Percentiles rank a stretch among this genome's conserved stretches.
Evolutionary conservation across 2,113 vertebrate species (phyloP).

Genomic region (Gnathonemus longibarbis): DNA sequence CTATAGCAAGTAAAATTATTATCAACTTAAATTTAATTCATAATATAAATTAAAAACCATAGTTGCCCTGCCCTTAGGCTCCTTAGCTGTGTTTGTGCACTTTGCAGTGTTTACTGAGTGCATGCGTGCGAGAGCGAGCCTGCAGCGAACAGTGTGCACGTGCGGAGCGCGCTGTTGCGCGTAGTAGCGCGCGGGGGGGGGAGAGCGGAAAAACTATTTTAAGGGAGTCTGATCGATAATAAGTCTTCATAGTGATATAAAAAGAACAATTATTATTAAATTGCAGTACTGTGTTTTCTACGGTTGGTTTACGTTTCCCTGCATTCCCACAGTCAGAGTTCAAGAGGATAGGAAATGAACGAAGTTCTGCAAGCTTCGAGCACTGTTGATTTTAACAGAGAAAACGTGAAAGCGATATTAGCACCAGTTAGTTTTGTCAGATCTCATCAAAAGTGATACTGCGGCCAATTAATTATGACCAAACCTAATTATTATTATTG

Average conservation of each 20-base stretch:
- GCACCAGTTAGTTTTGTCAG: neutral
- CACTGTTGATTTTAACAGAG: neutral
- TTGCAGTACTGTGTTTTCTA: neutral
- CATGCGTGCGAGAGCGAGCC: neutral
- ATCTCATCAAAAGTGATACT: neutral
- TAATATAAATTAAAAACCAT: neutral
- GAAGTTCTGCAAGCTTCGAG: neutral
- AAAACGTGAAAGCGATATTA: neutral
- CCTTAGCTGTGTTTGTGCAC: neutral
- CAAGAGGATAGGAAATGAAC: neutral
- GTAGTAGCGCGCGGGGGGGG: neutral
- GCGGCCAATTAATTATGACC: neutral
- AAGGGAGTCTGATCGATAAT: neutral
- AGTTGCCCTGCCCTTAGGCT: neutral
- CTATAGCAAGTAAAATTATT: neutral
- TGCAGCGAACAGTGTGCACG: neutral
- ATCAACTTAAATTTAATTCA: neutral
- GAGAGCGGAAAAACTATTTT: neutral
- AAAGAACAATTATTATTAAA: neutral
- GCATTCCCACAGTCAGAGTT: neutral
- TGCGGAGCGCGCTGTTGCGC: neutral
- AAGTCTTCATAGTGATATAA: neutral
- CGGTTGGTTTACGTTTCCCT: neutral
- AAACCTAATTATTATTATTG: neutral
- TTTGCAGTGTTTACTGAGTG: neutral